Conservation (phyloP, 92 coral and sea anemone species). For the Porites rus region DNA sequence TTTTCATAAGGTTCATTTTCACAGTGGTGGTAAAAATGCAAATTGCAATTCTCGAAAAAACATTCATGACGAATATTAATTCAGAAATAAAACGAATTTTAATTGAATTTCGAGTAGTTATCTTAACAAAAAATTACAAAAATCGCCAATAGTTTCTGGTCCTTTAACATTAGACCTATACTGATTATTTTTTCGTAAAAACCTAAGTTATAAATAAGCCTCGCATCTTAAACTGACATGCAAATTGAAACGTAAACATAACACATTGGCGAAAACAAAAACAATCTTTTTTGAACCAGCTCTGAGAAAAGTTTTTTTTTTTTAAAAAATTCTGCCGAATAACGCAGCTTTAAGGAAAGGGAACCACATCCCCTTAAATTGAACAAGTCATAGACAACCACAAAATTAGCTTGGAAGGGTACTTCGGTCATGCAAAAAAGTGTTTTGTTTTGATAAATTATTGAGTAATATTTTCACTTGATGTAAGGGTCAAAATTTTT, state of each 20-base stretch:
- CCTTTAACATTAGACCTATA: background rate
- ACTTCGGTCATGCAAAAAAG: too few relatives aligned
- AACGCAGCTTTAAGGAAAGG: background rate
- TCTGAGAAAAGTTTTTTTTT: background rate
- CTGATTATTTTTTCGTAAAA: slow-evolving; percentile 9
- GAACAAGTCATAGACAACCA: too few relatives aligned
- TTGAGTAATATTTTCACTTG: background rate
- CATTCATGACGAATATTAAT: background rate
- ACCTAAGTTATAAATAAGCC: background rate
- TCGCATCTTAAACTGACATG: slow-evolving; percentile 10
- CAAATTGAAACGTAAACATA: slow-evolving; percentile 19
- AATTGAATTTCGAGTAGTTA: background rate
- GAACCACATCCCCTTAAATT: background rate
- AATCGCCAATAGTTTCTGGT: background rate
- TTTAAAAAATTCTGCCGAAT: background rate
- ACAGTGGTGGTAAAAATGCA: background rate
- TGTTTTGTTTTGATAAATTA: too few relatives aligned
- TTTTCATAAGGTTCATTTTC: background rate
- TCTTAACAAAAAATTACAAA: background rate
- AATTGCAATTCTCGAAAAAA: background rate
- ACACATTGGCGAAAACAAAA: slow-evolving; percentile 20
- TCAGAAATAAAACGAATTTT: background rate
- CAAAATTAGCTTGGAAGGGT: too few relatives aligned
- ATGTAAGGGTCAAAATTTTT: background rate
- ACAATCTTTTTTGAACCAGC: background rate